These are phyloP conservation scores for Eugnorisma glareosa DNA, from an alignment of 2,888 invertebrate species.

Conservation along the genomic window DNA sequence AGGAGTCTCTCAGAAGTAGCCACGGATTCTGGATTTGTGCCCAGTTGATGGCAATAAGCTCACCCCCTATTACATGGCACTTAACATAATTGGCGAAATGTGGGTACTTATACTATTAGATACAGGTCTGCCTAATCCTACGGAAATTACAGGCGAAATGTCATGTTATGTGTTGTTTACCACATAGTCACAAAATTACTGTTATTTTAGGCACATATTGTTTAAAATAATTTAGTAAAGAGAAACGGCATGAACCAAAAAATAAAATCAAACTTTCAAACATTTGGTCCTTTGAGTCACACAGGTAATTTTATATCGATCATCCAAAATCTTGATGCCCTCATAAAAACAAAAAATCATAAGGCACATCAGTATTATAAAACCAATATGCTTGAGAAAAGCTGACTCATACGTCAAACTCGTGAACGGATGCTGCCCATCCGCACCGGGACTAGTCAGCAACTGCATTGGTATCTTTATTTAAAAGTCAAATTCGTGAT, in stretches of 20 bases:
- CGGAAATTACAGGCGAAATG: no score
- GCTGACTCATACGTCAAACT: constrained; percentile 47
- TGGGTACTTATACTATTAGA: no score
- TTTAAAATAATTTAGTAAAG: background rate
- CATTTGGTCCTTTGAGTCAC: background rate
- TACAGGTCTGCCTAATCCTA: no score
- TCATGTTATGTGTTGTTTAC: no score
- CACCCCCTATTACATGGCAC: no score
- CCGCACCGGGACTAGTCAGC: constrained; percentile 8
- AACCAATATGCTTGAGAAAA: constrained; percentile 23
- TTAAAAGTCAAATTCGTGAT: constrained; percentile 43
- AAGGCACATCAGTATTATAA: constrained; percentile 21
- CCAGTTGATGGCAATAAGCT: no score
- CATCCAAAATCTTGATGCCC: constrained; percentile 11
- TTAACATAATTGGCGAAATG: no score
- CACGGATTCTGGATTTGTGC: no score
- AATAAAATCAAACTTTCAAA: background rate
- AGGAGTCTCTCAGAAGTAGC: no score
- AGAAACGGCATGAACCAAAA: background rate
- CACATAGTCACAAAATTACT: background rate
- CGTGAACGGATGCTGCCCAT: constrained; percentile 50
- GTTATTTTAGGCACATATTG: background rate
- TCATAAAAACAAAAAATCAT: constrained; percentile 31
- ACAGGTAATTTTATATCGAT: constrained; percentile 13
- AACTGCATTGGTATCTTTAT: constrained; percentile 31